Conservation (phyloP, 2,888 invertebrate species). For the Apamea monoglypha region DNA sequence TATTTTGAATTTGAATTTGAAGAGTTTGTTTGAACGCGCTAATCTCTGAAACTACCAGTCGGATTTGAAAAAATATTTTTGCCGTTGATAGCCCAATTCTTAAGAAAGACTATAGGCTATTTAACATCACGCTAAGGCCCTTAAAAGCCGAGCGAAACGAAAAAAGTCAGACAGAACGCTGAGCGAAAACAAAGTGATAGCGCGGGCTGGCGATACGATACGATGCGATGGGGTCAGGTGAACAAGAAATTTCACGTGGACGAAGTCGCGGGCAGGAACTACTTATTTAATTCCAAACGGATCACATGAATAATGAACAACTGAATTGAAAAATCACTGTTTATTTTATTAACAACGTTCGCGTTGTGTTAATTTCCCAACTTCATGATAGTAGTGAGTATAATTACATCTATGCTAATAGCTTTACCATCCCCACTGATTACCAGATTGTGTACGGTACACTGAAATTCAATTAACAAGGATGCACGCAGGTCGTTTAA, state of each 20-base stretch:
- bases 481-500: constrained; percentile 20
- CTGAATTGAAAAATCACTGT: constrained; percentile 5
- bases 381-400: background rate
- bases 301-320: background rate
- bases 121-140: no score
- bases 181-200: background rate
- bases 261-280: background rate
- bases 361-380: background rate
- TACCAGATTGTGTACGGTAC: constrained; percentile 36
- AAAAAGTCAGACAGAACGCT: background rate
- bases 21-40: no score
- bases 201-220: background rate
- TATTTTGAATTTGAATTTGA: no score
- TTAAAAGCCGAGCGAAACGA: no score
- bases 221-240: background rate
- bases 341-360: background rate
- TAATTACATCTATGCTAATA: constrained; percentile 32
- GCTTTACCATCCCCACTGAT: constrained; percentile 11
- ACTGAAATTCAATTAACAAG: constrained; percentile 55
- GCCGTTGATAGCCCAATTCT: no score
- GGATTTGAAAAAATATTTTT: no score
- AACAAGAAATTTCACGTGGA: background rate
- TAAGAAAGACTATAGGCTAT: background rate
- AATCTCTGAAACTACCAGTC: no score
- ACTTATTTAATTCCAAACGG: background rate